Percentiles rank a stretch among this genome's conserved stretches.
Evolutionary conservation across 2,888 invertebrate species (phyloP).

Genomic region (Zaprionus lineosus): DNA sequence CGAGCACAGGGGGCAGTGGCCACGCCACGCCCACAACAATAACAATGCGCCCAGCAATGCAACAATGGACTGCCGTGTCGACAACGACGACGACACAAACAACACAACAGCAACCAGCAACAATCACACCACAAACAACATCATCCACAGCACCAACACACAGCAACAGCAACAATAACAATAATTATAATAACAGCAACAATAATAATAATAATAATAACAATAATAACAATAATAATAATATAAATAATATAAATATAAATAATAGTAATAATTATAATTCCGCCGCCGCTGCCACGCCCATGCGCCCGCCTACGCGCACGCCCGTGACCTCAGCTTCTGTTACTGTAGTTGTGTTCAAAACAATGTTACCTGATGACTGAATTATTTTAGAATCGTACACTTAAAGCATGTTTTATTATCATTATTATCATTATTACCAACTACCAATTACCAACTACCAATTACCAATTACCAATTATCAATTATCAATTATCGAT

Average conservation of each 20-base stretch:
- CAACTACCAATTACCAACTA: conserved; percentile 55
- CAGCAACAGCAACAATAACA: conserved; percentile 32
- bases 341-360: conserved; percentile 84
- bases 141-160: conserved; percentile 41
- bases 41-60: conserved; percentile 52
- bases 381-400: conserved; percentile 81
- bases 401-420: conserved; percentile 73
- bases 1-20: conserved; percentile 15
- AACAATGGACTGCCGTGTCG: conserved; percentile 68
- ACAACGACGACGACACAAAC: conserved; percentile 57
- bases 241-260: conserved; percentile 50
- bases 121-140: conserved; percentile 25
- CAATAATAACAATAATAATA: conserved; percentile 45
- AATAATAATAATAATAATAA: conserved; percentile 29
- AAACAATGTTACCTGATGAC: conserved; percentile 84
- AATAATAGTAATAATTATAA: conserved; percentile 49
- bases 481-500: conserved; percentile 31
- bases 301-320: conserved; percentile 54
- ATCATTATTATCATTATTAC: conserved; percentile 27
- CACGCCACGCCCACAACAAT: conserved; percentile 27
- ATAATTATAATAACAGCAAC: conserved; percentile 28
- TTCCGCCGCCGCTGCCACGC: conserved; percentile 46
- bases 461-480: conserved; percentile 22
- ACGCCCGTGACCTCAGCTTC: conserved; percentile 78
- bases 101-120: conserved; percentile 43